Evolutionary conservation across 2,797 vertebrate species (phyloP).

Genomic region (Nothura maculosa): DNA sequence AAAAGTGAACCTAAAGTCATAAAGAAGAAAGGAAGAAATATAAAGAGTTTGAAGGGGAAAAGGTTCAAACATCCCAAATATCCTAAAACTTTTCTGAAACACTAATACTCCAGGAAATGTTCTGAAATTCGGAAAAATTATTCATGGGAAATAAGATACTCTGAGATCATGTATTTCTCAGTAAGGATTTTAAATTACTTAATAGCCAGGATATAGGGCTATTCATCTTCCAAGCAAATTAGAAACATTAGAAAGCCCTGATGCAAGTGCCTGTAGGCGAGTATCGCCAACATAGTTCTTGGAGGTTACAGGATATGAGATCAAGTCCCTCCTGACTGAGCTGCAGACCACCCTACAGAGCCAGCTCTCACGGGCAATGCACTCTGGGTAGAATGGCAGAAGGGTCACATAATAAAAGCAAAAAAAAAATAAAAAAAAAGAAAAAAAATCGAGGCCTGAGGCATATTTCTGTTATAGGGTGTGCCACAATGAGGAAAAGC

Average conservation of each 20-base stretch:
- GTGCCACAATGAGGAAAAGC: background rate
- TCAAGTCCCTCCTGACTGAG: constrained; percentile 48
- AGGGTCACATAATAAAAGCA: background rate
- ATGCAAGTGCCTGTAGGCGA: constrained; percentile 57
- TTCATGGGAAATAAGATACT: constrained; percentile 66
- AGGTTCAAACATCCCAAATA: background rate
- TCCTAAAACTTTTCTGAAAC: constrained; percentile 24
- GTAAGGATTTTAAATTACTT: constrained; percentile 69
- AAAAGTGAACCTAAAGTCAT: background rate
- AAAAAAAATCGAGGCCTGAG: background rate
- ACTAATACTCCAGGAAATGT: constrained; percentile 34
- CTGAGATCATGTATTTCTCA: constrained; percentile 64
- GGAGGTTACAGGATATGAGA: constrained; percentile 57
- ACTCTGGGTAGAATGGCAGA: constrained; percentile 16
- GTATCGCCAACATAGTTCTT: constrained; percentile 17
- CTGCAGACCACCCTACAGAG: constrained; percentile 21
- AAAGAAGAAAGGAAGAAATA: background rate
- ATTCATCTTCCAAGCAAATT: constrained; percentile 70
- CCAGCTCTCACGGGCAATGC: constrained; percentile 7
- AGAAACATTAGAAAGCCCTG: constrained; percentile 69
- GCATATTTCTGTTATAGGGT: background rate
- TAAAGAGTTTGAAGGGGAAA: background rate
- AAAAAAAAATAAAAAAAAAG: rapidly evolving
- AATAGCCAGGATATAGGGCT: constrained; percentile 62
- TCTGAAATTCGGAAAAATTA: constrained; percentile 61